Evolutionary conservation across 1,140 invertebrate species (phyloP).

Genomic region (Meloidogyne floridensis): DNA sequence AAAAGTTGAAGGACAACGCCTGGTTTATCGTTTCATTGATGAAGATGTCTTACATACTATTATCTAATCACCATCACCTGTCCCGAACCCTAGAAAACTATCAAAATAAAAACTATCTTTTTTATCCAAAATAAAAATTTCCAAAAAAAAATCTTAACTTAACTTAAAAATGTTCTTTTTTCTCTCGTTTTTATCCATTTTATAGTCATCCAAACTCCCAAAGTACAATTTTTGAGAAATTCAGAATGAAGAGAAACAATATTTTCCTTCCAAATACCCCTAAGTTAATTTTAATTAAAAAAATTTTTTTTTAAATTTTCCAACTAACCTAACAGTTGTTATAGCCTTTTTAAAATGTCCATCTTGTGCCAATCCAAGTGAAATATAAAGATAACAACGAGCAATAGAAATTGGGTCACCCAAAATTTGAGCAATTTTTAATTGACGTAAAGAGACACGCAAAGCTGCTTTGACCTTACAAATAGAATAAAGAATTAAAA

Average conservation of each 20-base stretch:
- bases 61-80: too few relatives aligned
- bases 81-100: neutral
- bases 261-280: neutral
- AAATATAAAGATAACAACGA: constrained; percentile 34
- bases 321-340: constrained; percentile 30
- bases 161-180: neutral
- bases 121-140: neutral
- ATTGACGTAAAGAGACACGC: constrained; percentile 24
- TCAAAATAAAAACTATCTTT: neutral
- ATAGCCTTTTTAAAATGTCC: constrained; percentile 10
- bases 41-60: constrained; percentile 11
- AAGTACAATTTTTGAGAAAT: constrained; percentile 31
- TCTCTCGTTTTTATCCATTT: constrained; percentile 30
- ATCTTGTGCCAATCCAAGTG: constrained; percentile 35
- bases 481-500: neutral
- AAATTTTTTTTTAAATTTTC: neutral
- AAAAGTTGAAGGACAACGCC: constrained; percentile 95
- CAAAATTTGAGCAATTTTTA: constrained; percentile 18
- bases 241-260: constrained; percentile 15
- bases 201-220: constrained; percentile 32
- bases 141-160: neutral
- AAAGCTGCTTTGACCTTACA: constrained; percentile 34
- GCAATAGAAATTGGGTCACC: constrained; percentile 33
- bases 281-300: constrained; percentile 10
- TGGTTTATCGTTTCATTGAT: constrained; percentile 99